A percentile compares a stretch with the other conserved stretches of the same genome.
These are phyloP conservation scores for Polyodon spathula DNA, from an alignment of 2,113 vertebrate species.

Conservation along the genomic window DNA sequence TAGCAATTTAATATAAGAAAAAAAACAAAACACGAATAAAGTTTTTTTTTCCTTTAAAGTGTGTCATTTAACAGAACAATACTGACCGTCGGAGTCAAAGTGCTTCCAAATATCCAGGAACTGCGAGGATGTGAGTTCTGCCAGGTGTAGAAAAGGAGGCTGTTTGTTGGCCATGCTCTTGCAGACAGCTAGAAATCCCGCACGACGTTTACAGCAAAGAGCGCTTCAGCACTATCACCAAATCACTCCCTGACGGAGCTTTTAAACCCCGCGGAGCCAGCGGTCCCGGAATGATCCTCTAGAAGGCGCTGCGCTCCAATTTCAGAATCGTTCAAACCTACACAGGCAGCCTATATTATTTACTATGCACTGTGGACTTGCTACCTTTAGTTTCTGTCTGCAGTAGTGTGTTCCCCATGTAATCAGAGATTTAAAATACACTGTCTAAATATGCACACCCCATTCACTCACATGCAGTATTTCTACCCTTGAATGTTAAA, in stretches of 20 bases:
- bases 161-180: conserved; percentile 74
- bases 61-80: neutral
- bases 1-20: no score
- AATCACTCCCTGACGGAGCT: conserved; percentile 46
- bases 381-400: no score
- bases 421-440: no score
- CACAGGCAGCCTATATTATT: no score
- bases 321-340: neutral
- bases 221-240: conserved; percentile 39
- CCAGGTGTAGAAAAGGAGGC: conserved; percentile 85
- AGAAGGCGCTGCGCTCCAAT: conserved; percentile 53
- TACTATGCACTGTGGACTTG: no score
- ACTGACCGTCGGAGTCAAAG: conserved; percentile 88
- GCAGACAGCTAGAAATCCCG: conserved; percentile 36
- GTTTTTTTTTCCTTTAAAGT: neutral
- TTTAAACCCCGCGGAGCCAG: conserved; percentile 52
- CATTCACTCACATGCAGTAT: no score
- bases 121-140: conserved; percentile 88
- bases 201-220: conserved; percentile 44
- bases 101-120: conserved; percentile 96
- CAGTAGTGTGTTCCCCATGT: no score
- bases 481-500: no score
- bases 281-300: conserved; percentile 27
- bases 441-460: no score
- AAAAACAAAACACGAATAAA: neutral